Percentiles rank a stretch among this genome's conserved stretches.
phyloP scores from a whole-genome alignment of 1,140 invertebrate genomes.

The Battus philenor region DNA sequence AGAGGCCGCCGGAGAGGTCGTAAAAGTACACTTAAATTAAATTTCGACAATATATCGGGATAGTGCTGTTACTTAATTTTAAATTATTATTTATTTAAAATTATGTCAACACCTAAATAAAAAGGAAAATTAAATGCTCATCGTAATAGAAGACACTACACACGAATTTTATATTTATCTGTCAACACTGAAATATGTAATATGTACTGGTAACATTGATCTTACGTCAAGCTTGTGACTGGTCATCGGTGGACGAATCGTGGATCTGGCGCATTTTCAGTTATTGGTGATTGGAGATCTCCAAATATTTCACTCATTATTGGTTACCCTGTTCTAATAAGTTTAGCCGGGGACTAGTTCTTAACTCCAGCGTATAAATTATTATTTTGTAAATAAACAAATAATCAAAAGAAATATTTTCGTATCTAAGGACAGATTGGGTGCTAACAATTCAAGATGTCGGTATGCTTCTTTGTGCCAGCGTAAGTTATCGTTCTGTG shows the following conservation, averaged over 20 bases:
- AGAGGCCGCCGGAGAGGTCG: too few relatives aligned
- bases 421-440: slow-evolving; percentile 25
- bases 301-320: slow-evolving; percentile 72
- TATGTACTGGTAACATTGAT: slow-evolving; percentile 47
- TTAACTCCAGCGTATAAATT: too few relatives aligned
- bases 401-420: slow-evolving; percentile 19
- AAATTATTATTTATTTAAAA: too few relatives aligned
- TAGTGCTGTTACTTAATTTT: too few relatives aligned
- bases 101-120: too few relatives aligned
- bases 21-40: too few relatives aligned
- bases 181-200: too few relatives aligned
- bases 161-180: too few relatives aligned
- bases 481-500: slow-evolving; percentile 57
- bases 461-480: slow-evolving; percentile 71
- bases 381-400: slow-evolving; percentile 26
- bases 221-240: slow-evolving; percentile 72
- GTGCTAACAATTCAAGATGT: slow-evolving; percentile 59
- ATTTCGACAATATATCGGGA: too few relatives aligned
- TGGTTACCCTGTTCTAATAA: slow-evolving; percentile 68
- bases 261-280: slow-evolving; percentile 70
- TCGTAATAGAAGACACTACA: too few relatives aligned
- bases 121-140: too few relatives aligned
- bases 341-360: slow-evolving; percentile 59
- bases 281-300: slow-evolving; percentile 76
- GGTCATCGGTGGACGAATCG: slow-evolving; percentile 76